Evolutionary conservation across 2,113 vertebrate genomes (phyloP), one percentile per base, ranked within the genome.

Genomic region (Mirounga angustirostris): DNA sequence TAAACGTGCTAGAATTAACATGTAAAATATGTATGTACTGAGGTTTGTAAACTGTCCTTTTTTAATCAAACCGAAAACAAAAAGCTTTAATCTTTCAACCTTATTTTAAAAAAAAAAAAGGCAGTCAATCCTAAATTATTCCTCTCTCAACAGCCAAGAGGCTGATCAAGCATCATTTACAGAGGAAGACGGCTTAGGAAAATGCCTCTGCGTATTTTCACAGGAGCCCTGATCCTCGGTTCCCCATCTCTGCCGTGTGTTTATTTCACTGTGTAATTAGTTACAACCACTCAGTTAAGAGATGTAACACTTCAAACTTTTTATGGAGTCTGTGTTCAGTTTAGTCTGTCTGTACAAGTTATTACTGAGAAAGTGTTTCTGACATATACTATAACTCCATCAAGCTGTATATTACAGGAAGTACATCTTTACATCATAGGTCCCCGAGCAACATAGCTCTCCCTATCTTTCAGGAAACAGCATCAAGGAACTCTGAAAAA

Each of bases 1-100:
- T 97, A 98, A 98, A 97, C 92, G 95, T 98, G 98, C 98, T 98
- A 98, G 98, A 92, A 97, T 97, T 98, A 98, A 98, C 97, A 90
- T 98, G 98, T 98, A 98, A 98, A 99, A 99, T 98, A 98, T 95
- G 95, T 98, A 98, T 91, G 97, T 98, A 96, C 98, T 90, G 92
- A 98, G 91, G 97, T 99, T 98, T 99, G 98, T 99, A 98, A 98
- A 98, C 98, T 98, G 98, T 98, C 98, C 98, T 98, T 99, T 99
- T 98, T 99, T 98, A 98, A 98, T 98, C 98, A 97, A 0, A 98
- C 98, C 5, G 0, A 98, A 98, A 98, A 98, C 98, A 98, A 98
- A 98, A 98, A 98, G 98, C 98, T 99, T 99, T 98, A 99, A 98
- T 98, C 97, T 97, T 98, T 98, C 98, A 98, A 97, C 74, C 94